A percentile compares a stretch with the other conserved stretches of the same genome.
Evolutionary conservation across 37 sponge, comb jelly and placozoan genomes (phyloP).

Genomic region (Corticium candelabrum): DNA sequence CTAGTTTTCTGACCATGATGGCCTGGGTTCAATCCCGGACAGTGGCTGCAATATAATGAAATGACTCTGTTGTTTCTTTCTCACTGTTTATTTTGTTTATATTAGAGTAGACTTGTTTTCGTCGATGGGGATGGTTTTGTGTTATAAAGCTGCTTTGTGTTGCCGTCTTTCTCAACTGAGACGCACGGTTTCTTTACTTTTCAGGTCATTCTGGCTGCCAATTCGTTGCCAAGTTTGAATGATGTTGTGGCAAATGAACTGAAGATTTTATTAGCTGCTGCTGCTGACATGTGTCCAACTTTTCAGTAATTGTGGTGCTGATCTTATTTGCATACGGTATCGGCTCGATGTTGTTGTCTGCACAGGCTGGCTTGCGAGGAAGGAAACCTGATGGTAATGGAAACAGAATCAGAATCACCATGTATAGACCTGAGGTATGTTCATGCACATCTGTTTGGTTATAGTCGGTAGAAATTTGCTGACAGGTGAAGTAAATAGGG

Average conservation of each 20-base stretch:
- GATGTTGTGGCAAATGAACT: constrained; percentile 20
- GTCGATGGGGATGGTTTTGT: too few species aligned
- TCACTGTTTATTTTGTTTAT: too few species aligned
- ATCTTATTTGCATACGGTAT: background rate
- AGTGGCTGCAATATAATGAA: too few species aligned
- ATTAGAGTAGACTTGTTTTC: too few species aligned
- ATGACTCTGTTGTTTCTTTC: too few species aligned
- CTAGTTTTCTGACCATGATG: too few species aligned
- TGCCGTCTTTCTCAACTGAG: background rate
- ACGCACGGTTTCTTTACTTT: constrained; percentile 1
- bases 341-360: background rate
- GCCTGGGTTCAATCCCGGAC: too few species aligned
- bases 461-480: too few species aligned
- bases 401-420: constrained; percentile 23
- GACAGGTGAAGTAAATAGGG: too few species aligned
- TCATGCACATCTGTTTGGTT: too few species aligned
- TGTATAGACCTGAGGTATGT: constrained; percentile 28
- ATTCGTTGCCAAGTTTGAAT: constrained; percentile 19
- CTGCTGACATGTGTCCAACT: background rate
- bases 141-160: too few species aligned
- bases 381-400: constrained; percentile 12
- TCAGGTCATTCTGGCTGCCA: constrained; percentile 18
- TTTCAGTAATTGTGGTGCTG: background rate
- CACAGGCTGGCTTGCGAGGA: background rate
- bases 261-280: background rate